phyloP scores from a whole-genome alignment of 2,113 vertebrate genomes.

The Morone chrysops region DNA sequence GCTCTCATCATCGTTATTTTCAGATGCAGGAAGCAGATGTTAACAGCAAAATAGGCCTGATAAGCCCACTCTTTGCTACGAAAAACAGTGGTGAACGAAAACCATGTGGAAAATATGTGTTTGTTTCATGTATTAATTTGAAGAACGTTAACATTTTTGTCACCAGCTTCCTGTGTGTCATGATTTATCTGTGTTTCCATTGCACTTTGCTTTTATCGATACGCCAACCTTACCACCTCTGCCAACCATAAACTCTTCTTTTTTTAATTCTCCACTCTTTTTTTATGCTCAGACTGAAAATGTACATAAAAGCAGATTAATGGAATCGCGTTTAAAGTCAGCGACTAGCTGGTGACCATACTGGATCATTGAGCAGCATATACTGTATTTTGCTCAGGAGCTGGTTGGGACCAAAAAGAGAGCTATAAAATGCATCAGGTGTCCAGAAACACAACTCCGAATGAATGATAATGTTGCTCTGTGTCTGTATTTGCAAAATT shows the following conservation, averaged over 20 bases:
- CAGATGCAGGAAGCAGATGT: too few relatives aligned
- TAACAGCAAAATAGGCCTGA: too few relatives aligned
- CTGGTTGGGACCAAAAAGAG: background rate
- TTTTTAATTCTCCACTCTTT: background rate
- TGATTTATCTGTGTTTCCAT: too few relatives aligned
- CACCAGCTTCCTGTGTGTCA: too few relatives aligned
- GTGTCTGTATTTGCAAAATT: background rate
- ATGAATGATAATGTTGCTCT: background rate
- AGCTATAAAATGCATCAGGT: background rate
- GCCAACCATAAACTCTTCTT: too few relatives aligned
- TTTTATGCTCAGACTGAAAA: background rate
- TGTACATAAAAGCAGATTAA: background rate
- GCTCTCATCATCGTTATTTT: background rate
- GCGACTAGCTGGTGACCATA: background rate
- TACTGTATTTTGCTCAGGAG: background rate
- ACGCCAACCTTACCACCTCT: too few relatives aligned
- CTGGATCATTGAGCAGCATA: too few relatives aligned
- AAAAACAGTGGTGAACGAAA: too few relatives aligned
- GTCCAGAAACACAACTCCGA: background rate
- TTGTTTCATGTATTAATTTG: background rate
- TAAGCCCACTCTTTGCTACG: too few relatives aligned
- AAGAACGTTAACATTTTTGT: background rate
- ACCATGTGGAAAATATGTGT: background rate
- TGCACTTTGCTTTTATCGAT: too few relatives aligned
- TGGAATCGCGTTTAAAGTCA: background rate